These are phyloP conservation scores for Parnassius orleans DNA, from an alignment of 2,888 invertebrate genomes.

Conservation along the genomic window DNA sequence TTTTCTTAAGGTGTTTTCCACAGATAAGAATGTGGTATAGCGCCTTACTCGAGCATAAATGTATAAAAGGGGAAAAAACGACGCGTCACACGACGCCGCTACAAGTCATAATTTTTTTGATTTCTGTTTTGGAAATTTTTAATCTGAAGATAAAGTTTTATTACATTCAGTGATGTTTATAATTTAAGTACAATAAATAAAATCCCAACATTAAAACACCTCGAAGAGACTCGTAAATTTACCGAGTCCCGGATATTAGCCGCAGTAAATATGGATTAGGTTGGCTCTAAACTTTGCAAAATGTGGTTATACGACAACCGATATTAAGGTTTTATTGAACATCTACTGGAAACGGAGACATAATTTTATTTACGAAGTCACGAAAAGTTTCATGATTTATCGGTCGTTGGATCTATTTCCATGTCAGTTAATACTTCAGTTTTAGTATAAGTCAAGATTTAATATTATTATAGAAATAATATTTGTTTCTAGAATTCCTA, in stretches of 20 bases:
- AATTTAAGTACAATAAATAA: constrained; percentile 2
- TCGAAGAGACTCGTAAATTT: constrained; percentile 30
- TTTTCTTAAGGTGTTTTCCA: no score
- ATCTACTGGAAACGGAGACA: constrained; percentile 1
- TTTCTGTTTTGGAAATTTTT: no score
- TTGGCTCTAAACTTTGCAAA: constrained; percentile 34
- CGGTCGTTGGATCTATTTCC: background rate
- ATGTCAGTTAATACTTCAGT: no score
- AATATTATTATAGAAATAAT: background rate
- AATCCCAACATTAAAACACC: background rate
- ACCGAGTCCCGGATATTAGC: constrained; percentile 30
- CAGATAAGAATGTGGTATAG: no score
- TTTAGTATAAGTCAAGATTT: no score
- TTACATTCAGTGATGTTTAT: background rate
- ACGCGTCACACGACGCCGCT: no score
- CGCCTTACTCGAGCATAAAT: no score
- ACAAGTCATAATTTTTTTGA: no score
- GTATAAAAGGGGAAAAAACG: no score
- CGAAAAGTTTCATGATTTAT: constrained; percentile 3
- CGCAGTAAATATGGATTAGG: constrained; percentile 36
- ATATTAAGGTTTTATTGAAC: constrained; percentile 18
- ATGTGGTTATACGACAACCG: constrained; percentile 33
- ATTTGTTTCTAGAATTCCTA: background rate
- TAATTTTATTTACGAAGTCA: constrained; percentile 15
- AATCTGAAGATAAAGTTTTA: no score